Conservation (phyloP, 2,113 vertebrate genomes). For the Tamias sibiricus region DNA sequence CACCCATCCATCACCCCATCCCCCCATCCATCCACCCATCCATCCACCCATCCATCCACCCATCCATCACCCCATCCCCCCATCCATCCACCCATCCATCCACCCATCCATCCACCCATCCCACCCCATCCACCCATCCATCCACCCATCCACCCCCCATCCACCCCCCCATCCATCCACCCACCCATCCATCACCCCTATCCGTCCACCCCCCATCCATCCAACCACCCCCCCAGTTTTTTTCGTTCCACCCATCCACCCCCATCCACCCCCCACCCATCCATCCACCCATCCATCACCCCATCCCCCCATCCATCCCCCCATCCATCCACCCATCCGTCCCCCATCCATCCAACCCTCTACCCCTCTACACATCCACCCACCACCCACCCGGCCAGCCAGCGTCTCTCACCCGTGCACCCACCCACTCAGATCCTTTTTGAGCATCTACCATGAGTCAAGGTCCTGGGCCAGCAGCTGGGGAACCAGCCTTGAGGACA, state of each 20-base stretch:
- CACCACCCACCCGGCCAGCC: neutral
- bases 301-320: fast-evolving
- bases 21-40: too few relatives aligned
- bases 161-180: neutral
- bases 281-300: fast-evolving
- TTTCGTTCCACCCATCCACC: too few relatives aligned
- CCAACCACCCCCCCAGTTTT: neutral
- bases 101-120: fast-evolving
- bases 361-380: too few relatives aligned
- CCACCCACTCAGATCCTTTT: neutral
- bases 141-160: too few relatives aligned
- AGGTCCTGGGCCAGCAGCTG: neutral
- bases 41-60: too few relatives aligned
- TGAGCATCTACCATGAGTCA: neutral
- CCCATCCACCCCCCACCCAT: fast-evolving
- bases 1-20: too few relatives aligned
- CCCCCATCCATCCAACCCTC: neutral
- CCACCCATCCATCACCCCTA: too few relatives aligned
- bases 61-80: too few relatives aligned
- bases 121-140: neutral
- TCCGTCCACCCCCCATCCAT: too few relatives aligned
- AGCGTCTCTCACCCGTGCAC: fast-evolving
- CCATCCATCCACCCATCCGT: too few relatives aligned
- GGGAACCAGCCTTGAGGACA: fast-evolving
- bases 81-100: too few relatives aligned